Evolutionary conservation across 2,797 vertebrate species (phyloP).

Genomic region (Oryzias dopingdopingensis): DNA sequence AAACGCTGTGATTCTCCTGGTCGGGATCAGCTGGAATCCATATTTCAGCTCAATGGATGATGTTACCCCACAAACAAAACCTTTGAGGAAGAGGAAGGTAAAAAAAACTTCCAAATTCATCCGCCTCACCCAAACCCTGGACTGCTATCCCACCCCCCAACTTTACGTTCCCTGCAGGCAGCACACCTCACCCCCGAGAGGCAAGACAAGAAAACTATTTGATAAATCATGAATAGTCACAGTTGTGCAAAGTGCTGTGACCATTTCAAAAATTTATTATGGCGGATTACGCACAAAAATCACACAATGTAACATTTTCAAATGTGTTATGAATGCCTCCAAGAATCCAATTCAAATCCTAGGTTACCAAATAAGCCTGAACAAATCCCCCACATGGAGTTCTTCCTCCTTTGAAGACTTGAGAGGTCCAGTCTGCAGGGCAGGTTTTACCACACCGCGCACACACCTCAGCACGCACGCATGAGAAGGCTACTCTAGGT

Average conservation of each 20-base stretch:
- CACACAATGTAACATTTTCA: slow-evolving; percentile 82
- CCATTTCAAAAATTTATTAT: slow-evolving; percentile 80
- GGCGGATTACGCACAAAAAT: slow-evolving; percentile 82
- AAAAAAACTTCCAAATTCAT: slow-evolving; percentile 27
- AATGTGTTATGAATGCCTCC: slow-evolving; percentile 83
- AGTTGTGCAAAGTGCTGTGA: slow-evolving; percentile 72
- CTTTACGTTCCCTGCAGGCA: slow-evolving; percentile 22
- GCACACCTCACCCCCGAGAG: slow-evolving; percentile 68
- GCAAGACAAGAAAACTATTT: slow-evolving; percentile 75
- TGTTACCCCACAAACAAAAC: slow-evolving; percentile 54
- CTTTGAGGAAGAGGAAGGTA: slow-evolving; percentile 39
- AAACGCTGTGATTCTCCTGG: slow-evolving; percentile 45
- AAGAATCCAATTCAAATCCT: slow-evolving; percentile 84
- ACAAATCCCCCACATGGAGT: slow-evolving; percentile 83
- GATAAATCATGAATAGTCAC: slow-evolving; percentile 78
- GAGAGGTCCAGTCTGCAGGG: slow-evolving; percentile 81
- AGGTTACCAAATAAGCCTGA: slow-evolving; percentile 85
- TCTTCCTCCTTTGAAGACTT: slow-evolving; percentile 81
- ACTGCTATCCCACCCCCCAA: slow-evolving; percentile 18
- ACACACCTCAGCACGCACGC: slow-evolving; percentile 64
- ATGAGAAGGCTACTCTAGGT: slow-evolving; percentile 36
- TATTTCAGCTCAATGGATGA: slow-evolving; percentile 45
- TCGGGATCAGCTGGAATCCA: slow-evolving; percentile 43
- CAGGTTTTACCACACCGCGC: slow-evolving; percentile 74
- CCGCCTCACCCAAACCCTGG: slow-evolving; percentile 8